Base-by-base conservation (phyloP, 2,113 vertebrate species). In the Protobothrops mucrosquamatus region DNA sequence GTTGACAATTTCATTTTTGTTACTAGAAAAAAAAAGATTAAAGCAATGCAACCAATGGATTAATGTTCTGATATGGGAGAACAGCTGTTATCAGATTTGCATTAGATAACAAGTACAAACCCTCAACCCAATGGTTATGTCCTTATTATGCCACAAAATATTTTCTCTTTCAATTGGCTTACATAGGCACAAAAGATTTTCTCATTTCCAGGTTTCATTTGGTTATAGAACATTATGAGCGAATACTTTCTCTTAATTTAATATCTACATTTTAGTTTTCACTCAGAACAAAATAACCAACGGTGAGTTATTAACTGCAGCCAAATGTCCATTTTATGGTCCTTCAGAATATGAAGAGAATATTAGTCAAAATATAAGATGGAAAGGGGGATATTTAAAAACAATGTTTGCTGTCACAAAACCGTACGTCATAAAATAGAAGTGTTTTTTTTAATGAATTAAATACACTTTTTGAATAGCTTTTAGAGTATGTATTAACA, bases 391-490 rank as follows among this genome's bases (percentile, higher is more conserved):
- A 7, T 69, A 57, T 85, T 89, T 95, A 87, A 55, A 74, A 93
- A 85, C 92, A 34, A 93, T 93, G 46, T 87, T 89, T 61, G 93
- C 94, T 1, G 0, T 94, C 94, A 95, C 93, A 95, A 94, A 92
- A 96, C 74, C 85, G 90, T 87, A 95, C 48, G 94, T 34, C 69
- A 95, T 51, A 95, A 0, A 18, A 91, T 89, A 94, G 9, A 91
- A 95, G 91, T 9, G 92, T 0, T 18, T 87, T 85, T 91, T 92
- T 90, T 94, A 96, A 46, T 91, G 92, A 91, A 81, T 46, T 95
- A 95, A 95, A 56, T 87, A 91, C 26, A 94, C n/a, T 92, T 64
- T 43, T 48, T 92, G 89, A 95, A 46, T 54, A 95, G 64, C 94
- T 59, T 81, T 95, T 95, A 54, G n/a, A 81, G 69, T 81, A 81